Conservation (phyloP, 35 echinoderm and acorn worm genomes). For the Anneissia japonica region DNA sequence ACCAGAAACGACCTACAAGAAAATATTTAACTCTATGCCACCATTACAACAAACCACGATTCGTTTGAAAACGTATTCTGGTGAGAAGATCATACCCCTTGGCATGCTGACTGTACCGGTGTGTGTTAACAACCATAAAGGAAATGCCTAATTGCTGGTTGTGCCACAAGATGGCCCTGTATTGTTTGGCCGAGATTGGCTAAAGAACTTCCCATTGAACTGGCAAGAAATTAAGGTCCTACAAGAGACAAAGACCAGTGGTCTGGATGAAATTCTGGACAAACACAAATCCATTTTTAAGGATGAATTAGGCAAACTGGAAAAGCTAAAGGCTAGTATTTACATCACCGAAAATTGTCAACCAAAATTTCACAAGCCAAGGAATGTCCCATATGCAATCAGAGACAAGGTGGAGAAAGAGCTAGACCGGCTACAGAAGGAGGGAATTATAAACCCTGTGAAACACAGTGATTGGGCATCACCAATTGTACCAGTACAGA, state of each 20-base stretch:
- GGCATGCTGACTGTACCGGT: not conserved
- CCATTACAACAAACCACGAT: not conserved
- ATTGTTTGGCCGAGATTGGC: conserved; percentile 24
- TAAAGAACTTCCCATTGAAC: conserved; percentile 5
- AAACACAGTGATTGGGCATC: conserved; percentile 9
- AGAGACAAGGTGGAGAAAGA: conserved; percentile 4
- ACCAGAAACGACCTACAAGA: not conserved
- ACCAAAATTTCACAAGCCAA: not conserved
- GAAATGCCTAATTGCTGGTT: not conserved
- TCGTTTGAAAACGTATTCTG: conserved; percentile 23
- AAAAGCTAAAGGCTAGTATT: not conserved
- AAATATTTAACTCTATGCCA: not conserved
- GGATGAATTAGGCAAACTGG: conserved; percentile 7
- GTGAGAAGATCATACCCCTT: conserved; percentile 2
- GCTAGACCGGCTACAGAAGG: conserved; percentile 9
- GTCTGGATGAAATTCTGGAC: conserved; percentile 4
- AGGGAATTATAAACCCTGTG: conserved; percentile 24
- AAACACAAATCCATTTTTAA: not conserved
- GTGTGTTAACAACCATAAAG: not conserved
- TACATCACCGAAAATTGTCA: not conserved
- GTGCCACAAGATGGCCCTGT: conserved; percentile 3
- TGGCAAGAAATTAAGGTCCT: conserved; percentile 5
- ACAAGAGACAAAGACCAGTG: conserved; percentile 12
- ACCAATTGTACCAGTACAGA: not conserved
- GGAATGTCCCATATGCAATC: conserved; percentile 19